Evolutionary conservation across 2,113 vertebrate genomes (phyloP).

Genomic region (Eptatretus burgeri): DNA sequence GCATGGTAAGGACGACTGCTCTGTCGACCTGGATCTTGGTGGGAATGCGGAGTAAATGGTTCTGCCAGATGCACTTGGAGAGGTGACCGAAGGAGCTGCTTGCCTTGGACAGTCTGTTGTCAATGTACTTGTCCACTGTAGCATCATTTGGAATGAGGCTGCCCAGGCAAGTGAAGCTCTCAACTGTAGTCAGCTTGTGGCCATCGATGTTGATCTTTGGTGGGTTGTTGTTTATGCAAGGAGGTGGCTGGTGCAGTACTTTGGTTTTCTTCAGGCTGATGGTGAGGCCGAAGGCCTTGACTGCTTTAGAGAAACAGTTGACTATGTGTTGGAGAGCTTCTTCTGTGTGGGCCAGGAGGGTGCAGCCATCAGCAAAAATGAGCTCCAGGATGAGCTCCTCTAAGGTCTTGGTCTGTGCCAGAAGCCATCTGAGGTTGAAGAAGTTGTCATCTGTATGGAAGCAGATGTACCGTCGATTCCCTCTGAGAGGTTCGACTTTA

Average conservation of each 20-base stretch:
- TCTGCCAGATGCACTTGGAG: neutral
- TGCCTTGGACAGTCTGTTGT: neutral
- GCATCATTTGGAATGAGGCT: neutral
- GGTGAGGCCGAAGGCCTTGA: no score
- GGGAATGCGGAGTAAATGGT: neutral
- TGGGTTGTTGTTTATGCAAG: neutral
- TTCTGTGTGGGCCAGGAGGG: neutral
- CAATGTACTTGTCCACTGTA: neutral
- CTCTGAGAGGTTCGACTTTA: no score
- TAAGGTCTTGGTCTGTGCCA: neutral
- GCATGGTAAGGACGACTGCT: neutral
- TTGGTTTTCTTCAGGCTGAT: no score
- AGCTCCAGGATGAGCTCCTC: neutral
- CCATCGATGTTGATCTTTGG: neutral
- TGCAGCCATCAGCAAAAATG: neutral
- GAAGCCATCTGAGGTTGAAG: neutral
- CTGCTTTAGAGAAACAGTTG: no score
- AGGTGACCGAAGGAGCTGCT: no score
- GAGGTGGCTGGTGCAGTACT: neutral
- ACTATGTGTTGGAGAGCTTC: no score
- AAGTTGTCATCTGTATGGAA: neutral
- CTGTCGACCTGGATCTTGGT: neutral
- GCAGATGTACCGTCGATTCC: neutral
- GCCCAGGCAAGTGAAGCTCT: neutral
- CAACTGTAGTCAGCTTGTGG: neutral